Conservation (phyloP, 2,113 vertebrate species). For the Pycnonotus jocosus region DNA sequence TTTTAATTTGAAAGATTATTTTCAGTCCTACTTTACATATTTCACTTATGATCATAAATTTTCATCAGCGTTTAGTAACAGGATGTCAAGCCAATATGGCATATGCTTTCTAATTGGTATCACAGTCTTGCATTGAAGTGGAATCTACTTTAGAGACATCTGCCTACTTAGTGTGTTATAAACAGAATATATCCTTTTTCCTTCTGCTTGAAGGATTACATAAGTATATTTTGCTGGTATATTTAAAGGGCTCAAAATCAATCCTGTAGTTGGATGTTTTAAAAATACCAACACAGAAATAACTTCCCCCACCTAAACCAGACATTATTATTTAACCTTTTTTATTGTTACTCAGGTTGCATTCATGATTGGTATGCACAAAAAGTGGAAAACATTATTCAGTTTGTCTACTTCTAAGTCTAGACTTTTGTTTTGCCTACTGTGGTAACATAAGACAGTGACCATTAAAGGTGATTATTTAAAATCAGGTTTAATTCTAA, state of each 20-base stretch:
- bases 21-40: slow-evolving; percentile 20
- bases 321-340: background rate
- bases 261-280: background rate
- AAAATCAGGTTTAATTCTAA: background rate
- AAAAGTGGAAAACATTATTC: background rate
- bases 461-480: background rate
- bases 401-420: background rate
- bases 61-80: slow-evolving; percentile 24
- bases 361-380: background rate
- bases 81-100: background rate
- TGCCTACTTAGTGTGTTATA: slow-evolving; percentile 35
- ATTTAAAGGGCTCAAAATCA: background rate
- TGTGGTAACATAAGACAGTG: background rate
- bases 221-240: background rate
- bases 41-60: slow-evolving; percentile 5
- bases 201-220: background rate
- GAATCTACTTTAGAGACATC: slow-evolving; percentile 31
- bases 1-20: slow-evolving; percentile 6
- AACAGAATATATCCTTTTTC: background rate
- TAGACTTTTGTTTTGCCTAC: background rate
- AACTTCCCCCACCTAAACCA: background rate
- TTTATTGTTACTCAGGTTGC: background rate
- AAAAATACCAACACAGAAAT: background rate
- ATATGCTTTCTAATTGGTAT: slow-evolving; percentile 17
- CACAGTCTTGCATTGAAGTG: slow-evolving; percentile 9